A percentile compares a stretch with the other conserved stretches of the same genome.
Evolutionary conservation across 2,113 vertebrate genomes (phyloP).

Genomic region (Rhizomys pruinosus): DNA sequence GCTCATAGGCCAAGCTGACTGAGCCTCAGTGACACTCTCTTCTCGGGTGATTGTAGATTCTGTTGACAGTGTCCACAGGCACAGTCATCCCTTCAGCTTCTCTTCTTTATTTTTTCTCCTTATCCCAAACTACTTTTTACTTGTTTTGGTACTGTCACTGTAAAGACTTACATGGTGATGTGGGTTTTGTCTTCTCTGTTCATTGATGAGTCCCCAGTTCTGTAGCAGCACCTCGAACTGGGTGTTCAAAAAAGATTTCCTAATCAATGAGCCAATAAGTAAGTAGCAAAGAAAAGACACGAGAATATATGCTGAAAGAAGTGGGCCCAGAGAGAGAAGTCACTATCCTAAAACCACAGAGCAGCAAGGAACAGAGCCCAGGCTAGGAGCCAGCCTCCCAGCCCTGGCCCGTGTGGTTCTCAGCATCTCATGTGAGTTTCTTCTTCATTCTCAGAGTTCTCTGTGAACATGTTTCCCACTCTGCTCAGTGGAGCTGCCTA

Average conservation of each 20-base stretch:
- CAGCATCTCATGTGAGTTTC: accelerated
- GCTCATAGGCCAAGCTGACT: background rate
- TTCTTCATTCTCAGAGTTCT: background rate
- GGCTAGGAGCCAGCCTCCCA: background rate
- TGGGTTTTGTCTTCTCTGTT: background rate
- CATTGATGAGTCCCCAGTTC: background rate
- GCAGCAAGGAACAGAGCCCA: background rate
- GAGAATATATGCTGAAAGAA: background rate
- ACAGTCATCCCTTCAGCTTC: background rate
- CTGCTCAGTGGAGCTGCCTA: background rate
- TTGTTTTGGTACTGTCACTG: background rate
- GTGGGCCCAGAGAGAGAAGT: background rate
- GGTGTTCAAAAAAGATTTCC: background rate
- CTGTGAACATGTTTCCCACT: background rate
- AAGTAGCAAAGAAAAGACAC: background rate
- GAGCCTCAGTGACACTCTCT: background rate
- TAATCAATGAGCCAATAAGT: background rate
- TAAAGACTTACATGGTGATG: background rate
- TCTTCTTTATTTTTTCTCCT: background rate
- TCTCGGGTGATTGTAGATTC: background rate
- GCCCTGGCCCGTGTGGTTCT: background rate
- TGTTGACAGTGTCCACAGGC: too few species aligned
- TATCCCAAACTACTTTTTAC: background rate
- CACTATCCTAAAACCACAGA: background rate
- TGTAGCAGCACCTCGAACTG: background rate